Evolutionary conservation across 2,113 vertebrate genomes (phyloP).

Genomic region (Amazona guildingii): DNA sequence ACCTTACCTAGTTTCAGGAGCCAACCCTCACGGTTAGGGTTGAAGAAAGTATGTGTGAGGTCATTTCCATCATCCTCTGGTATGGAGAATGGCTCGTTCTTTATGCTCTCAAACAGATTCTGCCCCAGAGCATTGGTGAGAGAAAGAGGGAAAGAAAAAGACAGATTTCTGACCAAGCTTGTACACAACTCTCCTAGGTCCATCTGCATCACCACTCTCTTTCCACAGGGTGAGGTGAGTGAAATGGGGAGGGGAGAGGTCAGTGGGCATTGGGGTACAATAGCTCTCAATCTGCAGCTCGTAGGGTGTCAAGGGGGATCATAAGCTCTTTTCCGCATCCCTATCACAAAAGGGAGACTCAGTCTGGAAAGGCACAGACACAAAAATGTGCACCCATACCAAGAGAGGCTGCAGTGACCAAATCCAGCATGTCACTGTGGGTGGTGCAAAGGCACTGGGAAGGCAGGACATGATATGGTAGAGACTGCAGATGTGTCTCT

Average conservation of each 20-base stretch:
- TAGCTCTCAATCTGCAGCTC: not conserved
- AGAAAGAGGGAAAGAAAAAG: not conserved
- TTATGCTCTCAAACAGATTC: constrained; percentile 94
- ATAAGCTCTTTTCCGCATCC: not conserved
- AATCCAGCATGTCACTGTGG: not conserved
- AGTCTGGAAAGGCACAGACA: not conserved
- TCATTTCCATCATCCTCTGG: constrained; percentile 94
- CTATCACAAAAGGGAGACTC: not conserved
- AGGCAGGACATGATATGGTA: rapidly evolving
- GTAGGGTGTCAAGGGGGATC: not conserved
- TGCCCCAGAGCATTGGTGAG: not conserved
- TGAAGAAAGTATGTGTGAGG: constrained; percentile 96
- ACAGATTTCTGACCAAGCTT: not conserved
- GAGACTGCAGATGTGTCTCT: not conserved
- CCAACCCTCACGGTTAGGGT: constrained; percentile 94
- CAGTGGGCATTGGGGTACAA: not conserved
- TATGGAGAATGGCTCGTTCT: constrained; percentile 92
- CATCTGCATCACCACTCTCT: not conserved
- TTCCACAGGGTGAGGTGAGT: not conserved
- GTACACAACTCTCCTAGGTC: not conserved
- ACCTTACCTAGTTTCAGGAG: constrained; percentile 91
- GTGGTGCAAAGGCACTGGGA: not conserved
- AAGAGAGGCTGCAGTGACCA: not conserved
- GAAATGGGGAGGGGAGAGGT: not conserved
- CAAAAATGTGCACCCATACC: not conserved